Percentiles rank a stretch among this genome's conserved stretches.
These are phyloP conservation scores for Enteromius trimaculatus DNA, from an alignment of 2,797 vertebrate genomes.

Conservation along the genomic window DNA sequence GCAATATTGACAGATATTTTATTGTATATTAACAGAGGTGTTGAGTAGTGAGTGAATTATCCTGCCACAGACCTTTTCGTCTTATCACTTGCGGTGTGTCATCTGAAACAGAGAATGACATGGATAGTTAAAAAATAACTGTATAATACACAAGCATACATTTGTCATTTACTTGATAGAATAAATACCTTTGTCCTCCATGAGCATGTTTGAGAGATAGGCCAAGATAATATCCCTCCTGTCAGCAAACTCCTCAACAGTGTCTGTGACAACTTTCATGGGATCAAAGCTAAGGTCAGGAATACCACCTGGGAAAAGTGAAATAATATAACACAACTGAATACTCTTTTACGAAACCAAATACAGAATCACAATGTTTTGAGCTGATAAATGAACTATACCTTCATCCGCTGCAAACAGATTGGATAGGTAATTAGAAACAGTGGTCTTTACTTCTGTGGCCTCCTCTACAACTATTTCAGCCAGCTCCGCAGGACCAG, in stretches of 20 bases:
- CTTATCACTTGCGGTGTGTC: slow-evolving; percentile 67
- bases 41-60: not conserved
- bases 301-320: slow-evolving; percentile 63
- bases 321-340: not conserved
- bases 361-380: not conserved
- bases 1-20: not conserved
- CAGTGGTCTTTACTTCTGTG: slow-evolving; percentile 66
- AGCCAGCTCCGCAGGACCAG: slow-evolving; percentile 66
- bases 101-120: slow-evolving; percentile 59
- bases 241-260: slow-evolving; percentile 72
- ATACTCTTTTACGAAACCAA: not conserved
- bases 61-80: slow-evolving; percentile 71
- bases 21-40: not conserved
- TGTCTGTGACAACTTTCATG: slow-evolving; percentile 76
- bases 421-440: slow-evolving; percentile 66
- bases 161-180: not conserved
- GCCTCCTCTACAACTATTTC: slow-evolving; percentile 66
- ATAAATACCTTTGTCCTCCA: slow-evolving; percentile 72
- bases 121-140: slow-evolving; percentile 5
- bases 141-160: not conserved
- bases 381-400: slow-evolving; percentile 37
- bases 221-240: slow-evolving; percentile 74
- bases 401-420: slow-evolving; percentile 68
- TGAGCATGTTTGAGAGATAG: slow-evolving; percentile 76
- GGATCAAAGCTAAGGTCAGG: slow-evolving; percentile 74